These are phyloP conservation scores for Emys orbicularis DNA, from an alignment of 2,797 vertebrate genomes.

Conservation along the genomic window DNA sequence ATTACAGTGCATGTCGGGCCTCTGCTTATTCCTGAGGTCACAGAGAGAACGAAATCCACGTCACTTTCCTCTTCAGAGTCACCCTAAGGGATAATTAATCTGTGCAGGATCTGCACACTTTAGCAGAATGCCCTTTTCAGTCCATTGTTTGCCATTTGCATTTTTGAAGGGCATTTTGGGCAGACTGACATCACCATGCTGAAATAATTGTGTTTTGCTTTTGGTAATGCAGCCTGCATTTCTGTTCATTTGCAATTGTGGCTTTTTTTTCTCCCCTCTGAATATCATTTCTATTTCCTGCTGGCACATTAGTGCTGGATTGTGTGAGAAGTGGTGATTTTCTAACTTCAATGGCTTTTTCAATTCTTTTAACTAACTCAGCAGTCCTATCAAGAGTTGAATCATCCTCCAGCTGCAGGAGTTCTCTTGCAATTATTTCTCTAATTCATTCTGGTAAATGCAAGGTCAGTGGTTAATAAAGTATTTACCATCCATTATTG, in stretches of 20 bases:
- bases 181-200: conserved; percentile 52
- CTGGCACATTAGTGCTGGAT: conserved; percentile 66
- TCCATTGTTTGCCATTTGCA: conserved; percentile 55
- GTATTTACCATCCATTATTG: background rate
- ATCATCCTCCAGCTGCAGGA: conserved; percentile 68
- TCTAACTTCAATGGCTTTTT: conserved; percentile 40
- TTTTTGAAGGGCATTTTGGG: conserved; percentile 73
- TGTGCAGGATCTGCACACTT: conserved; percentile 74
- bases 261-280: conserved; percentile 43
- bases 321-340: conserved; percentile 63
- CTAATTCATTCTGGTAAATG: conserved; percentile 31
- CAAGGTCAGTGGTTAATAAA: conserved; percentile 39
- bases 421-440: conserved; percentile 45
- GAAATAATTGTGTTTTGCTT: conserved; percentile 20
- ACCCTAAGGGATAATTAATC: conserved; percentile 77
- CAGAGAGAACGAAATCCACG: conserved; percentile 60
- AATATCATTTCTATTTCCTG: conserved; percentile 75
- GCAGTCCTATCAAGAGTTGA: conserved; percentile 50
- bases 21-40: conserved; percentile 66
- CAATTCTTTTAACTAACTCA: conserved; percentile 62
- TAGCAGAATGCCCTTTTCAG: conserved; percentile 72
- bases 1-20: background rate
- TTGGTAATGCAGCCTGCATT: conserved; percentile 51
- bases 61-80: conserved; percentile 63
- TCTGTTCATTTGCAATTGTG: conserved; percentile 62